Evolutionary conservation across 2,888 invertebrate genomes (phyloP).

Genomic region (Lapara coniferarum): DNA sequence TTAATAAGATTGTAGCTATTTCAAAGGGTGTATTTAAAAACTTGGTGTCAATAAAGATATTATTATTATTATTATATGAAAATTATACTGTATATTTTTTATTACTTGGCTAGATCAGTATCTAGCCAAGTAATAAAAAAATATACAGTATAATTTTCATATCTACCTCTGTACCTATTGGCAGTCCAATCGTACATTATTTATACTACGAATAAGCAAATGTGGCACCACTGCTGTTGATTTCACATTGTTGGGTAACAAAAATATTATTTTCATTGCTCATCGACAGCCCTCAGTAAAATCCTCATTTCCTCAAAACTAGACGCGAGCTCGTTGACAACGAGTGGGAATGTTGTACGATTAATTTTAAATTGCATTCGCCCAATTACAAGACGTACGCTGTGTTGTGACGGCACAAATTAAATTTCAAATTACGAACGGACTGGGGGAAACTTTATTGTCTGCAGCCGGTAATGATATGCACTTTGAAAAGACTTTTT

Average conservation of each 20-base stretch:
- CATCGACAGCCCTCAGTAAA: slow-evolving; percentile 13
- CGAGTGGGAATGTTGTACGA: slow-evolving; percentile 40
- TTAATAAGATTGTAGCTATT: too few species aligned
- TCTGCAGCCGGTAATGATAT: not conserved
- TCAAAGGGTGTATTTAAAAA: too few species aligned
- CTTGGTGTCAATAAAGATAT: too few species aligned
- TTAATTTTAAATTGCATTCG: slow-evolving; percentile 52
- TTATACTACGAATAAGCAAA: too few species aligned
- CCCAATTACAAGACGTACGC: slow-evolving; percentile 37
- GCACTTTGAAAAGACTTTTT: not conserved
- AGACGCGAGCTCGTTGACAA: slow-evolving; percentile 34
- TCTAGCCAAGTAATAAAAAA: too few species aligned
- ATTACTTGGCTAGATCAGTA: too few species aligned
- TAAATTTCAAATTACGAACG: slow-evolving; percentile 13
- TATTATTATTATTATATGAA: too few species aligned
- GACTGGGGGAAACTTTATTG: not conserved
- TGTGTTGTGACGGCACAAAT: slow-evolving; percentile 18
- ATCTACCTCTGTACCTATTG: too few species aligned
- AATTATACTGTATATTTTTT: too few species aligned
- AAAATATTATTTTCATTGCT: slow-evolving; percentile 9
- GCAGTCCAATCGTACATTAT: too few species aligned
- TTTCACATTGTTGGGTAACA: not conserved
- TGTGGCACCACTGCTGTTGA: too few species aligned
- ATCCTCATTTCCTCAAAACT: slow-evolving; percentile 35
- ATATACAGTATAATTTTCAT: too few species aligned